A percentile compares a stretch with the other conserved stretches of the same genome.
Evolutionary conservation across 2,113 vertebrate genomes (phyloP).

Genomic region (Nerophis lumbriciformis): DNA sequence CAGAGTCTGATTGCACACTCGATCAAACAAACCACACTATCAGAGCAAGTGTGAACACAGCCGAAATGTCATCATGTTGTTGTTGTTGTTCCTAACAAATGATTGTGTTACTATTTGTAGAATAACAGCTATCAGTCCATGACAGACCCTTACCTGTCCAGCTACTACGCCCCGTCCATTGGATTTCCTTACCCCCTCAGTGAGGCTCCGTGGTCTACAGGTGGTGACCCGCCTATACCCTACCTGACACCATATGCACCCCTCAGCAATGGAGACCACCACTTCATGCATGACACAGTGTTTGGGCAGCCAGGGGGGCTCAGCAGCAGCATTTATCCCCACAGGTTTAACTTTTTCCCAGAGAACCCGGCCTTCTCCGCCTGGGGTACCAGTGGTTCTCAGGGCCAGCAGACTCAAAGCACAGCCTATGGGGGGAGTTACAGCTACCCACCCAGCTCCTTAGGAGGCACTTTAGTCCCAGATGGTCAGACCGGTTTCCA

Average conservation of each 20-base stretch:
- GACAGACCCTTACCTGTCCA: conserved; percentile 94
- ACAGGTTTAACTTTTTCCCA: conserved; percentile 95
- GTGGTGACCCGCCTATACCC: conserved; percentile 92
- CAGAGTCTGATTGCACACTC: no score
- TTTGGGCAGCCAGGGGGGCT: conserved; percentile 93
- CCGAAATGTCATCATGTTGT: not conserved
- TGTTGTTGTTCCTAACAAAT: not conserved
- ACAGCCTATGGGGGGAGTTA: conserved; percentile 93
- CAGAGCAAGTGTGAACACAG: not conserved
- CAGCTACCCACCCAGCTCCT: conserved; percentile 90
- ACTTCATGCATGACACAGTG: conserved; percentile 95
- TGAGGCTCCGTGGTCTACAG: conserved; percentile 96
- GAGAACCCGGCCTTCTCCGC: conserved; percentile 95
- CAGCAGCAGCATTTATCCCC: conserved; percentile 91
- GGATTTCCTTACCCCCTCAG: conserved; percentile 94
- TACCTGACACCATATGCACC: conserved; percentile 97
- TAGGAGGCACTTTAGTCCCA: conserved; percentile 87
- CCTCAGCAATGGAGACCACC: conserved; percentile 95
- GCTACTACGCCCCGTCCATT: conserved; percentile 95
- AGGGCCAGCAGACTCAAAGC: conserved; percentile 94
- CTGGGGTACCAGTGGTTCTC: conserved; percentile 92
- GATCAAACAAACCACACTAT: not conserved
- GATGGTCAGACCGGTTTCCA: conserved; percentile 95
- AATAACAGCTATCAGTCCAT: conserved; percentile 97
- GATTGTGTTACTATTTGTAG: conserved; percentile 64